Evolutionary conservation across 92 coral and sea anemone genomes (phyloP).

Genomic region (Epizoanthus ramosus): DNA sequence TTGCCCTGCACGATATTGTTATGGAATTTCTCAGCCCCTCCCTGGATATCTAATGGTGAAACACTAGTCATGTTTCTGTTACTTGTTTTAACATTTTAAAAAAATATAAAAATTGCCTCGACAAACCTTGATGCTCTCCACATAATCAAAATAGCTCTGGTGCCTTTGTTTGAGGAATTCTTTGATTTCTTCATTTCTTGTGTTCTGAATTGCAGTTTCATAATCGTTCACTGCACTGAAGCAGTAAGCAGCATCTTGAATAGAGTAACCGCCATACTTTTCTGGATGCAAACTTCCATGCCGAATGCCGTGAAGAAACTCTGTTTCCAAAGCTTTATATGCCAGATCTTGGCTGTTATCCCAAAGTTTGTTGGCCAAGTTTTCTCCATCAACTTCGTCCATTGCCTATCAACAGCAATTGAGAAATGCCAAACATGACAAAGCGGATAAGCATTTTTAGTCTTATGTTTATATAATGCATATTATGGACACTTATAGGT

Average conservation of each 20-base stretch:
- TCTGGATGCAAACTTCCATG: conserved; percentile 12
- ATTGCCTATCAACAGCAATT: neutral
- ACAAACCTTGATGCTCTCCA: neutral
- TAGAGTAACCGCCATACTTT: neutral
- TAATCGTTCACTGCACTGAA: neutral
- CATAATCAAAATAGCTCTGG: neutral
- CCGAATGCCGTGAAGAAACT: neutral
- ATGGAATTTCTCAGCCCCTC: too few relatives aligned
- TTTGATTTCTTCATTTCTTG: neutral
- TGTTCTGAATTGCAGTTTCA: neutral
- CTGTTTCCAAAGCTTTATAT: neutral
- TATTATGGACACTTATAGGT: too few relatives aligned
- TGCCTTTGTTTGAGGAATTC: neutral
- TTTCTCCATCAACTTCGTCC: neutral
- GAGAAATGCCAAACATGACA: neutral
- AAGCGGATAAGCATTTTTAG: too few relatives aligned
- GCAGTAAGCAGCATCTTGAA: conserved; percentile 4
- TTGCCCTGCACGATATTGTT: too few relatives aligned
- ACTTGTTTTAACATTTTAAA: too few relatives aligned
- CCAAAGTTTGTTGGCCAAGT: neutral
- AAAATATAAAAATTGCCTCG: too few relatives aligned
- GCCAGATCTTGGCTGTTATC: conserved; percentile 4
- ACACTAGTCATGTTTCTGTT: too few relatives aligned
- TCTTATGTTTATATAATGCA: too few relatives aligned
- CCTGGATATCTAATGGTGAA: too few relatives aligned